Base-by-base conservation (phyloP, 2,113 vertebrate genomes). In the Cryptomyrus ogoouensis region DNA sequence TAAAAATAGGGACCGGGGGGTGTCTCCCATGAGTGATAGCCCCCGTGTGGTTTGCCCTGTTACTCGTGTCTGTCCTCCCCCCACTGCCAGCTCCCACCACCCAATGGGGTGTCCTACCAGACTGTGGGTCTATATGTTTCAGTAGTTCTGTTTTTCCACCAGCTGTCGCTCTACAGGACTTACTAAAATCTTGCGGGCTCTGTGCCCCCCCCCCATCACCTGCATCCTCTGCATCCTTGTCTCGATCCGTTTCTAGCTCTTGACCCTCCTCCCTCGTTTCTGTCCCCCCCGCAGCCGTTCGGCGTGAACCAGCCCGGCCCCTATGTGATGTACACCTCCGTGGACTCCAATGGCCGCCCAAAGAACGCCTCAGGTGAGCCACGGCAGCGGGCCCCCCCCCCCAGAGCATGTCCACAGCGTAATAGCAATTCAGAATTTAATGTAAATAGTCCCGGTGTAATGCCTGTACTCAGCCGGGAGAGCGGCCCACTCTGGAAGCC, bases 301-400 rank as follows among this genome's bases (percentile, higher is more conserved):
- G 98, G 98, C 91, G 98, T 99, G 46, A 99, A 99, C 92, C 98
- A 99, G 90, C 98, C 98, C 7, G 98, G 98, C 74, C 98, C 98
- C 17, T 99, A 99, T 89, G 97, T 99, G 94, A 98, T 96, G 97
- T 99, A 99, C 93, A 99, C 96, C 70, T 97, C 98, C 0, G 96
- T 97, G 88, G 98, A 99, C 93, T 97, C 98, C 74, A 99, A 98
- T 27, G 98, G 98, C 21, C 96, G 97, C 92, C 95, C 96, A 92
- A 99, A 99, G 94, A 99, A 99, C 2, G 97, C 98, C 27, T 99
- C 98, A 93, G 98, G 98, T 99, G 94, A 97, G 96, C 74, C 24
- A 2, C n/a, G 27, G 35, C 4, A n/a, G 31, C 2, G 0, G 2
- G 0, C 0, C 35, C 21, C 19, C 21, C 42, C 19, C 44, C 21